Conservation (phyloP, 2,888 invertebrate genomes). For the Eudemis profundana region DNA sequence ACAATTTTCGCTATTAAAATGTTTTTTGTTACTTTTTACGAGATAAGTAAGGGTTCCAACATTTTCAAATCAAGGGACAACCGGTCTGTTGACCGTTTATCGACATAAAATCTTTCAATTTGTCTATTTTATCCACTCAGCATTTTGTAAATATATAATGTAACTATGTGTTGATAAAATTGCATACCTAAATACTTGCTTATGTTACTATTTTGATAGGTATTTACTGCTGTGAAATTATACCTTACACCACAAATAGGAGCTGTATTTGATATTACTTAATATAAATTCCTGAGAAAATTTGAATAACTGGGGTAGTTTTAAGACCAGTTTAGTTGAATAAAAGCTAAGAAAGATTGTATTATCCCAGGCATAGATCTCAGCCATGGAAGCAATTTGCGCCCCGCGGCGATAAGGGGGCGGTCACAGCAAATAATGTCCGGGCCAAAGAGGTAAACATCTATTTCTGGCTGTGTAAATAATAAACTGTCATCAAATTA, state of each 20-base stretch:
- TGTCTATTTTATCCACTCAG: no score
- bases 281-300: neutral
- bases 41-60: conserved; percentile 35
- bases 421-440: conserved; percentile 51
- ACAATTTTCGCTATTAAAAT: conserved; percentile 45
- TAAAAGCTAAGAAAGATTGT: conserved; percentile 45
- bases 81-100: conserved; percentile 9
- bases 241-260: no score
- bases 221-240: no score
- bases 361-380: conserved; percentile 49
- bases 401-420: conserved; percentile 68
- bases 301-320: neutral
- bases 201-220: neutral
- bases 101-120: neutral
- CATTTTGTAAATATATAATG: neutral
- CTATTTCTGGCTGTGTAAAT: neutral
- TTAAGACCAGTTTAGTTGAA: conserved; percentile 40
- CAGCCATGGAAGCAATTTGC: conserved; percentile 70
- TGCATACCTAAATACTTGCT: no score
- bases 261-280: neutral
- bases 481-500: neutral
- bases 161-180: neutral
- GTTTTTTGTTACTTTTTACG: conserved; percentile 44
- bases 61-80: neutral
- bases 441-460: conserved; percentile 4